Evolutionary conservation across 2,113 vertebrate genomes (phyloP).

Genomic region (Haliaeetus leucogaster): DNA sequence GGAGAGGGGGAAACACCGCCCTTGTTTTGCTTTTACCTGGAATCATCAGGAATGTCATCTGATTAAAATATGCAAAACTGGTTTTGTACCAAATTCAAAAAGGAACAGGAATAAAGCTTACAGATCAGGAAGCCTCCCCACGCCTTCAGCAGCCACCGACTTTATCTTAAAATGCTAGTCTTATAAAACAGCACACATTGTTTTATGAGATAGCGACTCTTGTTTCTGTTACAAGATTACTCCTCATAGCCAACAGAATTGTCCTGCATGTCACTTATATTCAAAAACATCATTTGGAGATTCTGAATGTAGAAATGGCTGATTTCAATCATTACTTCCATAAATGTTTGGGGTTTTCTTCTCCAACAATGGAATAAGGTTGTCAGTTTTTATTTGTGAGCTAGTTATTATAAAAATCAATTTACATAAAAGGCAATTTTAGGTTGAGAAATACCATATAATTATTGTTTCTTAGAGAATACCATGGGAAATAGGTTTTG

Average conservation of each 20-base stretch:
- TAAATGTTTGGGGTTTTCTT: background rate
- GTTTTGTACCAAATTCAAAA: background rate
- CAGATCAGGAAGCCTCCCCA: background rate
- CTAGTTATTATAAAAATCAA: background rate
- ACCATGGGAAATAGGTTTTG: background rate
- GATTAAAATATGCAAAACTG: background rate
- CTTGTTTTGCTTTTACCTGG: background rate
- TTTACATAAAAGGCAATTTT: conserved; percentile 9
- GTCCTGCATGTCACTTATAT: background rate
- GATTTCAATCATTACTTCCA: background rate
- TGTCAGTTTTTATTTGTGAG: conserved; percentile 3
- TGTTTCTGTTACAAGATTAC: background rate
- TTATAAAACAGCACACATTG: background rate
- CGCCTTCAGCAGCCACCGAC: background rate
- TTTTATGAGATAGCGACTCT: background rate
- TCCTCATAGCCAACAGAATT: background rate
- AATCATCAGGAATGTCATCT: background rate
- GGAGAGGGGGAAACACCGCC: background rate
- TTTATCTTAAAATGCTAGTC: background rate
- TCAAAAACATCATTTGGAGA: background rate
- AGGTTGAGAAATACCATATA: background rate
- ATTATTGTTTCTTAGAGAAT: background rate
- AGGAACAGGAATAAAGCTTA: background rate
- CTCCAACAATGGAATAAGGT: background rate
- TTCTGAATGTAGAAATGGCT: background rate